Conservation (phyloP, 2,888 invertebrate genomes). For the Taenaris catops region DNA sequence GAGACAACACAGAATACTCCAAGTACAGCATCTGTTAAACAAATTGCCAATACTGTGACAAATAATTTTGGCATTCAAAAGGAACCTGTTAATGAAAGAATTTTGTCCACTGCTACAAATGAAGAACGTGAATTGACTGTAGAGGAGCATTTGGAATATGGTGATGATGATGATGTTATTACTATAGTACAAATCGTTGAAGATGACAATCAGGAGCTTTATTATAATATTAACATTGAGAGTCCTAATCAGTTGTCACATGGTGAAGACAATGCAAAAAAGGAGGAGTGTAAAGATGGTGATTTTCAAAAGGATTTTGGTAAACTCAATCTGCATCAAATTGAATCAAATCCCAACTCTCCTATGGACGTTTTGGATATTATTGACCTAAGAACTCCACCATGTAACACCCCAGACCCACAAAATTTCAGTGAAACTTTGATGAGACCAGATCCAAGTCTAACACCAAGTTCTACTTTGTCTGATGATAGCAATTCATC, state of each 20-base stretch:
- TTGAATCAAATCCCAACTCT: slow-evolving; percentile 32
- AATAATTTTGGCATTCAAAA: neutral
- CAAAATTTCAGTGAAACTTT: slow-evolving; percentile 41
- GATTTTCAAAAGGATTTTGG: slow-evolving; percentile 65
- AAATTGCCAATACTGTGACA: slow-evolving; percentile 2
- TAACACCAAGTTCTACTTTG: slow-evolving; percentile 64
- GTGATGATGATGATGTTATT: slow-evolving; percentile 71
- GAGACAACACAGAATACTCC: slow-evolving; percentile 1
- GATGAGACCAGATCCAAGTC: slow-evolving; percentile 60
- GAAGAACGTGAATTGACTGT: slow-evolving; percentile 39
- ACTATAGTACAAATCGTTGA: slow-evolving; percentile 74
- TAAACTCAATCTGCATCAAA: slow-evolving; percentile 46
- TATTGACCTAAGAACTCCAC: slow-evolving; percentile 36
- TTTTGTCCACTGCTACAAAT: slow-evolving; percentile 22
- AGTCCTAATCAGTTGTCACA: slow-evolving; percentile 42
- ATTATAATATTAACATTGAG: slow-evolving; percentile 60
- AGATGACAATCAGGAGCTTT: slow-evolving; percentile 63
- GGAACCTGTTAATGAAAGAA: slow-evolving; percentile 4
- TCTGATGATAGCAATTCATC: slow-evolving; percentile 73
- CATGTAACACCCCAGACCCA: slow-evolving; percentile 47
- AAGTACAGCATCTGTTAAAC: slow-evolving; percentile 5
- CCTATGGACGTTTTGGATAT: slow-evolving; percentile 48
- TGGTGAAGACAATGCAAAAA: slow-evolving; percentile 24
- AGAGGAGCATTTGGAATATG: slow-evolving; percentile 52
- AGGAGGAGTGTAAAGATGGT: slow-evolving; percentile 33